Evolutionary conservation across 2,797 vertebrate species (phyloP), one percentile per base, ranked within the genome.

Genomic region (Pygocentrus nattereri): DNA sequence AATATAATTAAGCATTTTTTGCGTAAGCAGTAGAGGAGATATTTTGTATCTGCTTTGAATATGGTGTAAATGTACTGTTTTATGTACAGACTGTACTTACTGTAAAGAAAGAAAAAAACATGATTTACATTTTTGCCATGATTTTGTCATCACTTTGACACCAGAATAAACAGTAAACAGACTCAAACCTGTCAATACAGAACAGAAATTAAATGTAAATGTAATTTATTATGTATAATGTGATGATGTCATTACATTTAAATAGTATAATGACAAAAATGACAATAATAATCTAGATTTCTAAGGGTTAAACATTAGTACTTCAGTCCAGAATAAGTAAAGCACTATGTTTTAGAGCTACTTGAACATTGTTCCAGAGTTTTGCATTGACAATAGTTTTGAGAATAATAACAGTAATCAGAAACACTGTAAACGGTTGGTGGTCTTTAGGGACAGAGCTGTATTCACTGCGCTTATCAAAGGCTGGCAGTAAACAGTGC

Each of bases 401-500:
- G n/a, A 12, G n/a, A 50, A 30, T 16, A 71, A 25, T 13, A 44
- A 44, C 41, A 12, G 41, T 11, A 10, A 44, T 71, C 68, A 49
- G 41, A 50, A 71, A 49, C 12, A 8, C 44, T 70, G 23, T 25
- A 8, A 49, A 71, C 50, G 44, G 47, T 8, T 11, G 49, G 69
- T 30, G 69, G 25, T 52, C 69, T 72, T 52, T 52, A n/a, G 69
- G 47, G 47, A 31, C 25, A 16, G n/a, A 27, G 12, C 25, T 62
- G 59, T 2, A 31, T 52, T 52, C 69, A 72, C 13, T 62, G 21
- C 34, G 44, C 30, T 64, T 73, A 58, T 44, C 21, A 77, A 12
- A 30, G 50, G 44, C 15, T 41, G n/a, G 18, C 72, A 79, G 77
- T 83, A 71, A 76, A 72, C 34, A 76, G 1, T 31, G 47, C 50